Evolutionary conservation across 30 jellyfish, hydroid and myxozoan genomes (phyloP).

Genomic region (Aurelia coerulea): DNA sequence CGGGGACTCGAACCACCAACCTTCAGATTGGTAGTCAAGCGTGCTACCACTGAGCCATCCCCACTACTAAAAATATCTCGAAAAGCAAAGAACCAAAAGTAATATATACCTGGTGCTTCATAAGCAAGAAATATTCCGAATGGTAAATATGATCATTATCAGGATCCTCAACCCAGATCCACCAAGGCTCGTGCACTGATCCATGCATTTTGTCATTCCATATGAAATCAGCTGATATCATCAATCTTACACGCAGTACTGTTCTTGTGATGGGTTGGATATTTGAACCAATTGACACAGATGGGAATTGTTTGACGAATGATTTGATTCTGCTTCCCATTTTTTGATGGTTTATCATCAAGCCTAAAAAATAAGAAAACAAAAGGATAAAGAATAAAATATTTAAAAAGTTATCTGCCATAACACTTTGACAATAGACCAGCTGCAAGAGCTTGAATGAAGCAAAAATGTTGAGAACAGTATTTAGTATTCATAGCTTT

Average conservation of each 20-base stretch:
- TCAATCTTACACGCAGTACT: conserved; percentile 90
- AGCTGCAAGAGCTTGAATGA: too few species aligned
- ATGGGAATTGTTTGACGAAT: conserved; percentile 89
- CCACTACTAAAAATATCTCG: too few species aligned
- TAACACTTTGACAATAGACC: too few species aligned
- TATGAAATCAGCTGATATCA: conserved; percentile 82
- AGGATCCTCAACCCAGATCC: conserved; percentile 99
- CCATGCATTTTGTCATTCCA: conserved; percentile 99
- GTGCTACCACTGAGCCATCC: too few species aligned
- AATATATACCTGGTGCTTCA: conserved; percentile 83
- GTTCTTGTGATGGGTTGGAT: conserved; percentile 98
- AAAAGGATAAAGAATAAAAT: neutral
- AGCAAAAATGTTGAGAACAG: too few species aligned
- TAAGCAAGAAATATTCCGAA: conserved; percentile 86
- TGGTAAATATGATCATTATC: conserved; percentile 95
- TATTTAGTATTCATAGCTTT: too few species aligned
- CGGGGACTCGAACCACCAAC: too few species aligned
- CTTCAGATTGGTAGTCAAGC: too few species aligned
- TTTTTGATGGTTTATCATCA: conserved; percentile 80
- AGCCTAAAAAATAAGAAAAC: conserved; percentile 42
- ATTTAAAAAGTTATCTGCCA: too few species aligned
- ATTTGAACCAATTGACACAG: conserved; percentile 74
- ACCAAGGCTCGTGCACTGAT: conserved; percentile 92
- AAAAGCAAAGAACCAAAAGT: too few species aligned
- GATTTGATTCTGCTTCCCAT: conserved; percentile 88